These are phyloP conservation scores for Nephotettix cincticeps DNA, from an alignment of 1,140 invertebrate genomes.

Conservation along the genomic window DNA sequence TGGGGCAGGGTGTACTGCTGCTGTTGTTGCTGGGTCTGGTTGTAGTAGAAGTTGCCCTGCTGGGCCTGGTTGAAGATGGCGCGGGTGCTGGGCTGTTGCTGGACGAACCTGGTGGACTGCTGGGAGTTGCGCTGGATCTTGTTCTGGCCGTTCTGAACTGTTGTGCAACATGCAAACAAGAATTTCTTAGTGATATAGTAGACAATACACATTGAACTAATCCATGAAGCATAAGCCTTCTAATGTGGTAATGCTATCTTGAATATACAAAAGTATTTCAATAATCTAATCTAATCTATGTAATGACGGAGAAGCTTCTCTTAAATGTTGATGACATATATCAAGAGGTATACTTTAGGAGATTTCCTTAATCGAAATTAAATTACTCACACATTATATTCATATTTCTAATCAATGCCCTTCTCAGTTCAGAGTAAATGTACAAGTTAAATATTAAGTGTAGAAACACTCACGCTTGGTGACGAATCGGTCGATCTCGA, in stretches of 20 bases:
- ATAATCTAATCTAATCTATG: neutral
- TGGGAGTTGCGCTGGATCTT: constrained; percentile 14
- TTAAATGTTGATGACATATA: neutral
- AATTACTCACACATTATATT: neutral
- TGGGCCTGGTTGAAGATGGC: constrained; percentile 59
- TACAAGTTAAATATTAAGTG: neutral
- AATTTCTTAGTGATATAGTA: too few relatives aligned
- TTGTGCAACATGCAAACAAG: neutral
- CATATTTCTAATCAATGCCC: neutral
- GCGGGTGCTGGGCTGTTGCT: constrained; percentile 33
- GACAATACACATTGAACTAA: too few relatives aligned
- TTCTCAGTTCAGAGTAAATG: neutral
- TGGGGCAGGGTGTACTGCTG: constrained; percentile 53
- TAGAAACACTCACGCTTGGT: constrained; percentile 33
- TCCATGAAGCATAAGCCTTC: too few relatives aligned
- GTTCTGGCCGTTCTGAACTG: constrained; percentile 22
- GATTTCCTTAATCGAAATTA: neutral
- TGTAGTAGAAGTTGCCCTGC: constrained; percentile 43
- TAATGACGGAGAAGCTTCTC: too few relatives aligned
- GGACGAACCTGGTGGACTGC: constrained; percentile 9
- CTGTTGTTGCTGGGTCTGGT: constrained; percentile 35
- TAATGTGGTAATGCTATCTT: too few relatives aligned
- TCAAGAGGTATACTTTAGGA: neutral
- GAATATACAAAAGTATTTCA: neutral
- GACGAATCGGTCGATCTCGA: constrained; percentile 46